These are phyloP conservation scores for Mythimna lalbum DNA, from an alignment of 2,888 invertebrate genomes.

Conservation along the genomic window DNA sequence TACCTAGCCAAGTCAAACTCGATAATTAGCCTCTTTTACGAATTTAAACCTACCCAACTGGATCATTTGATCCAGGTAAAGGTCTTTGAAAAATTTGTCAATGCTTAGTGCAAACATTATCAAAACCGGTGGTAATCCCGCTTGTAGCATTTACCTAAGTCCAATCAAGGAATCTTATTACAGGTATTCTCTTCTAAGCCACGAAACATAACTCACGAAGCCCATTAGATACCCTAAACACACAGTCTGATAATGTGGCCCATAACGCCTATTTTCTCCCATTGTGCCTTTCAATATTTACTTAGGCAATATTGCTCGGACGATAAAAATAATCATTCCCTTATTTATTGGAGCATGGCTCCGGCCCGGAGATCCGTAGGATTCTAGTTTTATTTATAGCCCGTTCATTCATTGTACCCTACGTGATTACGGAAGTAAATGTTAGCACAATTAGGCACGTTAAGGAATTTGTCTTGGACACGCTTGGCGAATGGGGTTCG, in stretches of 20 bases:
- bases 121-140: not conserved
- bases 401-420: constrained; percentile 71
- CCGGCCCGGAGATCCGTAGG: constrained; percentile 41
- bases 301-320: constrained; percentile 41
- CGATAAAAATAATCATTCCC: constrained; percentile 54
- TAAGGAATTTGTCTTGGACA: constrained; percentile 78
- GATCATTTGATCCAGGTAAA: too few species aligned
- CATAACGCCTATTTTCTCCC: constrained; percentile 40
- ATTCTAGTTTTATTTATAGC: constrained; percentile 73
- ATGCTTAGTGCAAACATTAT: not conserved
- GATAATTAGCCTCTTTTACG: too few species aligned
- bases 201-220: constrained; percentile 35
- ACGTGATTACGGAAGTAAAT: constrained; percentile 87
- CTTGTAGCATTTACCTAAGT: not conserved
- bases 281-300: constrained; percentile 54
- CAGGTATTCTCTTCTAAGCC: constrained; percentile 14
- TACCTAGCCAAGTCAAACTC: too few species aligned
- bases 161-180: constrained; percentile 5
- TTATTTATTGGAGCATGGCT: constrained; percentile 44
- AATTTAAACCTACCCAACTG: too few species aligned
- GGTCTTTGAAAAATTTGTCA: not conserved
- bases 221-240: constrained; percentile 53
- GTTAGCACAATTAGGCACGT: constrained; percentile 85
- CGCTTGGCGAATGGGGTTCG: constrained; percentile 60
- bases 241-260: constrained; percentile 59